Base-by-base conservation (phyloP, 2,888 invertebrate species). In the Pyralis farinalis region DNA sequence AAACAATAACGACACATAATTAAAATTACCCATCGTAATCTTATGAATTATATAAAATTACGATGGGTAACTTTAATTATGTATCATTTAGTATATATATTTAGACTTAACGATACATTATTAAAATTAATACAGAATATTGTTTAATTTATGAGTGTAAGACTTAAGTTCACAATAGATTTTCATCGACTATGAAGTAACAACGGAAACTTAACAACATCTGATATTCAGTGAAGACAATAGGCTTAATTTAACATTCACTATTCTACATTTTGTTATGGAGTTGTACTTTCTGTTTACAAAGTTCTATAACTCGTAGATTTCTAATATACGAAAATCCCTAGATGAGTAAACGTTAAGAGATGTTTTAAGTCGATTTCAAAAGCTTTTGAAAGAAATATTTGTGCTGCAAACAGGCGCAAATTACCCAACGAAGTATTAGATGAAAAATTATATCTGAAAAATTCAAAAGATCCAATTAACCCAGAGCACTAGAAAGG, bases 391-490 rank as follows among this genome's bases (percentile, higher is more conserved):
- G 64, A 67, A 68, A 66, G 65, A 63, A 55, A 56, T 67, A 54
- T 73, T 72, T 65, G 58, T 57, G 47, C 46, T 50, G 55, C 58
- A 71, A 75, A 76, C 69, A 71, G 58, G 63, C 63, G 58, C 55
- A 71, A 70, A 72, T 77, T 63, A 64, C 61, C 54, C 55, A 58
- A 55, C 58, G 63, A 70, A 68, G 60, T 68, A 68, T 72, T 77
- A 73, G 76, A 77, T 67, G 73, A 76, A 76, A 78, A 72, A 67
- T 71, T 67, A 69, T 72, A 72, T 69, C 55, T 50, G 52, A 63
- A 62, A 70, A 70, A 69, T 75, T 78, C 75, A 77, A 79, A 77
- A 76, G 79, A 78, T 76, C 75, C 78, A 80, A 80, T 80, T 79
- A 80, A 76, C 71, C 66, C 61, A 47, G 60, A 55, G 59, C 68